Evolutionary conservation across 2,113 vertebrate species (phyloP).

Genomic region (Camarhynchus parvulus): DNA sequence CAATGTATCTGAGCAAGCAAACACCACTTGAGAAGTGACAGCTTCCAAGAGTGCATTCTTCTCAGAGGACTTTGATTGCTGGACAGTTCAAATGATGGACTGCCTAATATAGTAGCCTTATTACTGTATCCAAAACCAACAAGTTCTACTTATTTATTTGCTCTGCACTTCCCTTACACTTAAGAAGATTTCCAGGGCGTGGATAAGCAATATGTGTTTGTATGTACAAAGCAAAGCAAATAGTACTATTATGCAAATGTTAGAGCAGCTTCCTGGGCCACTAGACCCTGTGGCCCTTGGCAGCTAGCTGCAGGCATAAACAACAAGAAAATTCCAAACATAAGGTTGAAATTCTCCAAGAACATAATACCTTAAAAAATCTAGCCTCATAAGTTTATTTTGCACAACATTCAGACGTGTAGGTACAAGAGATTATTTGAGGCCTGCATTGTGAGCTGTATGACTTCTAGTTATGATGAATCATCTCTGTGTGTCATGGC

Average conservation of each 20-base stretch:
- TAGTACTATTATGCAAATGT: neutral
- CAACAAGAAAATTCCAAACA: neutral
- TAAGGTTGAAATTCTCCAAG: neutral
- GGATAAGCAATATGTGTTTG: neutral
- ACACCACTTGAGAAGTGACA: neutral
- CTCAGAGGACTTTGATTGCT: neutral
- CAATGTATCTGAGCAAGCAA: rapidly evolving
- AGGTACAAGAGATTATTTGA: neutral
- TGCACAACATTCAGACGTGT: neutral
- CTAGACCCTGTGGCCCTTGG: neutral
- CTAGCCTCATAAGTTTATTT: neutral
- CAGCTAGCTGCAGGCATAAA: neutral
- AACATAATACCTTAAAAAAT: neutral
- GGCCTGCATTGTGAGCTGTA: neutral
- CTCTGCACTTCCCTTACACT: neutral
- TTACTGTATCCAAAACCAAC: neutral
- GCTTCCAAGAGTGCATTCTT: rapidly evolving
- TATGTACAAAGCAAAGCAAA: neutral
- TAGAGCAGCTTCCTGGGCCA: neutral
- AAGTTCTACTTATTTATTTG: neutral
- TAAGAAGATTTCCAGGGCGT: neutral
- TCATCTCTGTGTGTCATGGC: neutral
- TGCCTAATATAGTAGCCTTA: neutral
- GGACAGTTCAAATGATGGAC: neutral
- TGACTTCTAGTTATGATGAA: neutral